A percentile compares a stretch with the other conserved stretches of the same genome.
These are phyloP conservation scores for Macrochelys suwanniensis DNA, from an alignment of 2,797 vertebrate genomes.

Conservation along the genomic window DNA sequence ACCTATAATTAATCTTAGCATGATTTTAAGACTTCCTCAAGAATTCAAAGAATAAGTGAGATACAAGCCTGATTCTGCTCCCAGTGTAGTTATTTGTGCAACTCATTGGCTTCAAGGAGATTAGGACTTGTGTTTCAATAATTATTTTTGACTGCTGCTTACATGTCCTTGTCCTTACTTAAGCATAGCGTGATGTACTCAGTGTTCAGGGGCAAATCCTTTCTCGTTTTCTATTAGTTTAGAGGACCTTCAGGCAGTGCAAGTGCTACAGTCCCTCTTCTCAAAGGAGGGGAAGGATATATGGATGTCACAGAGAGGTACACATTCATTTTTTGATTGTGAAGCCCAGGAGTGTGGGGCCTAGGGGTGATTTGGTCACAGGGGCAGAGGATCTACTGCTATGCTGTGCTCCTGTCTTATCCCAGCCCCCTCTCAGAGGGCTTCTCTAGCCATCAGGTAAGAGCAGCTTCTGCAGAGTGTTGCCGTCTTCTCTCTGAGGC, in stretches of 20 bases:
- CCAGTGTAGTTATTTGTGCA: not conserved
- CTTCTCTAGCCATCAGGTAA: not conserved
- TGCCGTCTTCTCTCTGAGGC: too few relatives aligned
- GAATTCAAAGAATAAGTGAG: not conserved
- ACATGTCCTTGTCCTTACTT: not conserved
- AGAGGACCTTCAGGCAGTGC: not conserved
- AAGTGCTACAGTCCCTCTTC: not conserved
- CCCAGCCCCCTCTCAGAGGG: conserved; percentile 13
- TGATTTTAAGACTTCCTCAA: not conserved
- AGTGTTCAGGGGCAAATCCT: not conserved
- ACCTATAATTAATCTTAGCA: not conserved
- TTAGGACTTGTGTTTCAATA: not conserved
- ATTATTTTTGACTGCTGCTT: not conserved
- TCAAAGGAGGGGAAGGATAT: not conserved
- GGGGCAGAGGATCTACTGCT: not conserved
- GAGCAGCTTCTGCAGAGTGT: not conserved
- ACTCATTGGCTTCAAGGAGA: not conserved
- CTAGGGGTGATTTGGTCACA: conserved; percentile 29
- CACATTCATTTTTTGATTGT: not conserved
- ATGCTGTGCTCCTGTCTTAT: not conserved
- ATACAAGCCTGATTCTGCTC: not conserved
- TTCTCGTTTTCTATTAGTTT: not conserved
- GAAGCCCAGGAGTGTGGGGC: not conserved
- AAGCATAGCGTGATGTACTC: not conserved
- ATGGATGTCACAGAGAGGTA: not conserved